A percentile compares a stretch with the other conserved stretches of the same genome.
Conservation (phyloP, 2,797 vertebrate species). For the Hemibagrus guttatus region DNA sequence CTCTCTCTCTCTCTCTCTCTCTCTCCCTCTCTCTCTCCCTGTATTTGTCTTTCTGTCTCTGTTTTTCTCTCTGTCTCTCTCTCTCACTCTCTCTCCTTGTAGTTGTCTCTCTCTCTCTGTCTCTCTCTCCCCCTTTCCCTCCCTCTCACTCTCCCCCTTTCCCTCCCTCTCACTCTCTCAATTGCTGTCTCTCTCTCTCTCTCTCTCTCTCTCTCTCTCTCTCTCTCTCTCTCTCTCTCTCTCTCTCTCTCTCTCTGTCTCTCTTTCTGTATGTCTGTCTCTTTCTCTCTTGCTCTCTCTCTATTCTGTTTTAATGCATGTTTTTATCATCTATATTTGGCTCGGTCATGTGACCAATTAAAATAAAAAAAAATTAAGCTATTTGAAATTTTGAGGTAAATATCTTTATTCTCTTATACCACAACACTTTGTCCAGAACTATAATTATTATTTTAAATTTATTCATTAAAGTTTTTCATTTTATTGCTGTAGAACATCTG, state of each 20-base stretch:
- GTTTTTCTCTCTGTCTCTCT: neutral
- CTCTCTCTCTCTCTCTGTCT: no score
- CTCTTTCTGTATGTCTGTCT: neutral
- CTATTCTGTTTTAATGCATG: no score
- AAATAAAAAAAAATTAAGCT: no score
- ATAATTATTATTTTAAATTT: neutral
- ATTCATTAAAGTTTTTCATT: neutral
- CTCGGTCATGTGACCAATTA: neutral
- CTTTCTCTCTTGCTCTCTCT: neutral
- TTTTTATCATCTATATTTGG: neutral
- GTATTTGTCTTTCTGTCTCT: neutral
- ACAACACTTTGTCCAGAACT: no score
- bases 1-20: neutral
- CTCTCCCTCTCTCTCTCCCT: no score
- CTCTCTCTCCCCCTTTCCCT: neutral
- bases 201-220: neutral
- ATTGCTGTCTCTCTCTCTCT: no score
- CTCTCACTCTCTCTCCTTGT: no score
- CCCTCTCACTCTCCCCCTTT: neutral
- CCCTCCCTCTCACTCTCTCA: no score
- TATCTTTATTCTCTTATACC: neutral
- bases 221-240: neutral
- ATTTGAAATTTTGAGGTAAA: neutral
- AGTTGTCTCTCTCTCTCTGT: neutral
- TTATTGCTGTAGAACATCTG: neutral